phyloP scores from a whole-genome alignment of 2,113 vertebrate species.

The Callionymus lyra region DNA sequence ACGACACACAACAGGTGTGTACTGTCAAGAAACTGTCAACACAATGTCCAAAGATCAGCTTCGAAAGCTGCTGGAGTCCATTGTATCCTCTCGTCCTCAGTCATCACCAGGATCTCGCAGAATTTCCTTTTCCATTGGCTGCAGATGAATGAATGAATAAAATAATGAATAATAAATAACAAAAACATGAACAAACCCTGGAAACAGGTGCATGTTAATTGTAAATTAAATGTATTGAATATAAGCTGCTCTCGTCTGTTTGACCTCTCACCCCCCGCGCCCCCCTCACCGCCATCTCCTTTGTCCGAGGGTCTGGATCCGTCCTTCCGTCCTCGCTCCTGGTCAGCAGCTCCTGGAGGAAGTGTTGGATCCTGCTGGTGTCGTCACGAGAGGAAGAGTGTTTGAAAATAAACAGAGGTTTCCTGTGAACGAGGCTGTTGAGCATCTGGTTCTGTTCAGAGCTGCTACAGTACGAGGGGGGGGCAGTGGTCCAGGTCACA shows the following conservation, averaged over 20 bases:
- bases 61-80: too few relatives aligned
- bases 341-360: constrained; percentile 49
- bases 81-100: too few relatives aligned
- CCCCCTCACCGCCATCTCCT: constrained; percentile 24
- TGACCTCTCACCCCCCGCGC: constrained; percentile 29
- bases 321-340: constrained; percentile 39
- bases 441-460: constrained; percentile 64
- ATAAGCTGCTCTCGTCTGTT: constrained; percentile 38
- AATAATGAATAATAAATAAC: too few relatives aligned
- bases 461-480: constrained; percentile 30
- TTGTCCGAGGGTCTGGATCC: constrained; percentile 42
- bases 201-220: too few relatives aligned
- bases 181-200: too few relatives aligned
- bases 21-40: too few relatives aligned
- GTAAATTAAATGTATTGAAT: too few relatives aligned
- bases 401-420: constrained; percentile 71
- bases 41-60: too few relatives aligned
- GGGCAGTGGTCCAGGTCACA: constrained; percentile 34
- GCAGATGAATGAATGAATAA: too few relatives aligned
- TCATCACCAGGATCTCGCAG: too few relatives aligned
- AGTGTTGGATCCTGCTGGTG: constrained; percentile 59
- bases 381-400: constrained; percentile 54
- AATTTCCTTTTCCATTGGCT: too few relatives aligned
- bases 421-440: constrained; percentile 65
- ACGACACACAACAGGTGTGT: too few relatives aligned